These are phyloP conservation scores for Philotrypesis tridentata DNA, from an alignment of 1,140 invertebrate species.

Conservation along the genomic window DNA sequence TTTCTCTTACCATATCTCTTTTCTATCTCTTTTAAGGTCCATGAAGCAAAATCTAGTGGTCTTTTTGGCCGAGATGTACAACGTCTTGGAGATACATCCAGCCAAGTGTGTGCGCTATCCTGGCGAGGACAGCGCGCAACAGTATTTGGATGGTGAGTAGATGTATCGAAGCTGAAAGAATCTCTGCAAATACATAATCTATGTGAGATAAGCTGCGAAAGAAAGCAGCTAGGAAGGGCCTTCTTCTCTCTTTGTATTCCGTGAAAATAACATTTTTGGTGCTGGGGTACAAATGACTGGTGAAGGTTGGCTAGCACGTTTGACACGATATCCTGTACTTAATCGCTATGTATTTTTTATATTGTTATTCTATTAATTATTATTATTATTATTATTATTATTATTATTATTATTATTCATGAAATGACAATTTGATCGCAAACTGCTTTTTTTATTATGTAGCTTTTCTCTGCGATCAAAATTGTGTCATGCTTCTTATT, in stretches of 20 bases:
- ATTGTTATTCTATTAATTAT: no score
- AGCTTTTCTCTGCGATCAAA: constrained; percentile 56
- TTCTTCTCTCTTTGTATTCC: constrained; percentile 38
- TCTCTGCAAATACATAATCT: constrained; percentile 28
- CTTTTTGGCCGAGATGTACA: constrained; percentile 96
- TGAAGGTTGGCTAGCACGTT: constrained; percentile 63
- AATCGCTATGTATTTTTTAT: constrained; percentile 62
- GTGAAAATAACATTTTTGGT: constrained; percentile 59
- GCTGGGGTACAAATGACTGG: constrained; percentile 63
- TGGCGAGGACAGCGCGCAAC: constrained; percentile 73
- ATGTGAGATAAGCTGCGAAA: constrained; percentile 29
- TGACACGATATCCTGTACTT: constrained; percentile 53
- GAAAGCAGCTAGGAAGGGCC: constrained; percentile 43
- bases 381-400: no score
- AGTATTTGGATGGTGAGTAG: constrained; percentile 72
- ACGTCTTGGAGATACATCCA: constrained; percentile 94
- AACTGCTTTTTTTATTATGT: constrained; percentile 42
- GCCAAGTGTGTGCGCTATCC: constrained; percentile 90
- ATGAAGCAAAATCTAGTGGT: constrained; percentile 95
- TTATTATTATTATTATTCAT: constrained; percentile 53
- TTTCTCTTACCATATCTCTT: background rate
- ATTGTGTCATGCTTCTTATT: constrained; percentile 71
- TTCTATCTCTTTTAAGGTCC: constrained; percentile 76
- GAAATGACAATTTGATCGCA: constrained; percentile 59
- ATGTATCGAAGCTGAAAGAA: background rate